phyloP scores from a whole-genome alignment of 2,113 vertebrate genomes.

The Crocuta crocuta region DNA sequence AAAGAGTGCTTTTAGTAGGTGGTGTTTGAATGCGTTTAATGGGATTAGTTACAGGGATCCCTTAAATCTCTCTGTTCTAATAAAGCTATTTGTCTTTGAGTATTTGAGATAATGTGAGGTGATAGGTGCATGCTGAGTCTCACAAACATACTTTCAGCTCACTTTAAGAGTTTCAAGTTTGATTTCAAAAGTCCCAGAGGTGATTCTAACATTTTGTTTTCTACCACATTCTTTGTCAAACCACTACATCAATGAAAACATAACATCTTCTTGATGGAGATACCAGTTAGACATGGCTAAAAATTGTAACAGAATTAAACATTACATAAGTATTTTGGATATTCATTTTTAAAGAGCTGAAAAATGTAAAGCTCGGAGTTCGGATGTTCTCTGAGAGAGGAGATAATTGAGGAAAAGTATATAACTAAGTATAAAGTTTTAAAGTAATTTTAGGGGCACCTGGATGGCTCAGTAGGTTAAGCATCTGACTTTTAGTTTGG shows the following conservation, averaged over 20 bases:
- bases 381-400: neutral
- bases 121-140: neutral
- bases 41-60: neutral
- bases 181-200: neutral
- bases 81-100: conserved; percentile 10
- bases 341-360: neutral
- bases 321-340: neutral
- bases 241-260: neutral
- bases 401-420: neutral
- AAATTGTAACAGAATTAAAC: neutral
- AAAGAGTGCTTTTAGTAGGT: neutral
- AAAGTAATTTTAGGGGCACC: neutral
- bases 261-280: neutral
- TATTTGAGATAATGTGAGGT: neutral
- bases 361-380: neutral
- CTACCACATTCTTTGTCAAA: neutral
- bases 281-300: neutral
- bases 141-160: neutral
- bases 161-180: neutral
- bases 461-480: too few species aligned
- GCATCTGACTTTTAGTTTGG: too few species aligned
- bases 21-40: neutral
- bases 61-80: conserved; percentile 9
- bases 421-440: neutral
- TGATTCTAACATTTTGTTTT: neutral